Evolutionary conservation across 2,888 invertebrate genomes (phyloP).

Genomic region (Dynastes tityus): DNA sequence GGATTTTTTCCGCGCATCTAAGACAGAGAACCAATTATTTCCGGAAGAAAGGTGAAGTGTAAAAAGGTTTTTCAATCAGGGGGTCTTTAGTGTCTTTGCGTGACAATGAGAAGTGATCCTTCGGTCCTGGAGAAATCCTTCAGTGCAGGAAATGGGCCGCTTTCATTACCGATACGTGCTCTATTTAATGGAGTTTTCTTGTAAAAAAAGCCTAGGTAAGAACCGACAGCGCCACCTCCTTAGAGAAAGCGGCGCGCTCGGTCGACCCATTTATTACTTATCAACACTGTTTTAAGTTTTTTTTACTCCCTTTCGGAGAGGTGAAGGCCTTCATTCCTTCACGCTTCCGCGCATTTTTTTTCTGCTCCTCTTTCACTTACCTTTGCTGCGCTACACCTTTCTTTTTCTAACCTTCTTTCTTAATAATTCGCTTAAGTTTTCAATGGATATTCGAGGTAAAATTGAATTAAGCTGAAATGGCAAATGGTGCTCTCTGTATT

Average conservation of each 20-base stretch:
- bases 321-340: constrained; percentile 23
- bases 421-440: constrained; percentile 28
- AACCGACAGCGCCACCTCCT: constrained; percentile 60
- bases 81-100: constrained; percentile 70
- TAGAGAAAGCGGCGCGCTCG: constrained; percentile 1
- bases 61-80: constrained; percentile 69
- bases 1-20: constrained; percentile 61
- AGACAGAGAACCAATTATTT: constrained; percentile 65
- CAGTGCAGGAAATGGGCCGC: constrained; percentile 68
- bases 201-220: constrained; percentile 70
- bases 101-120: constrained; percentile 65
- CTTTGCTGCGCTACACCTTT: background rate
- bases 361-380: background rate
- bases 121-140: constrained; percentile 55
- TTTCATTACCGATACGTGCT: constrained; percentile 71
- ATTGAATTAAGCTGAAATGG: constrained; percentile 47
- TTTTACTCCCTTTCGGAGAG: constrained; percentile 19
- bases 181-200: constrained; percentile 71
- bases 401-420: constrained; percentile 12
- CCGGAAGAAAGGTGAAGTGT: constrained; percentile 65
- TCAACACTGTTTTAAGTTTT: constrained; percentile 49
- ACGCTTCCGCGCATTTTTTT: constrained; percentile 4
- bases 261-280: constrained; percentile 50
- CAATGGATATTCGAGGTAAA: constrained; percentile 32
- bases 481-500: constrained; percentile 9